A percentile compares a stretch with the other conserved stretches of the same genome.
Evolutionary conservation across 1,140 invertebrate species (phyloP).

Genomic region (Pseudomyrmex gracilis): DNA sequence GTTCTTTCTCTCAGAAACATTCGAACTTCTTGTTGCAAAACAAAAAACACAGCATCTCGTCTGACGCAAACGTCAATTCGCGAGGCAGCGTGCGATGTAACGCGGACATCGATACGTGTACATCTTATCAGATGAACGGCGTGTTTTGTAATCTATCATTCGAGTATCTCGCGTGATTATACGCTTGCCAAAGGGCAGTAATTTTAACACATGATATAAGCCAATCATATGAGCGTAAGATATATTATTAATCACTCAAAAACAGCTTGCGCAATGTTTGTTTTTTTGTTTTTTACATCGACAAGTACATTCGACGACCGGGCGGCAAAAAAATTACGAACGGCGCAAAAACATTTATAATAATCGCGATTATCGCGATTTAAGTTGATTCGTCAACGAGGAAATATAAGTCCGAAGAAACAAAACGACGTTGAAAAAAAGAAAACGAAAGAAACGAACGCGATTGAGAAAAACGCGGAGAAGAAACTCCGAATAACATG

Average conservation of each 20-base stretch:
- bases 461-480: not conserved
- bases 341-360: not conserved
- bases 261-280: not conserved
- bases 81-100: slow-evolving; percentile 26
- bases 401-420: not conserved
- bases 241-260: slow-evolving; percentile 53
- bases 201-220: slow-evolving; percentile 49
- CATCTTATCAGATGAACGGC: slow-evolving; percentile 36
- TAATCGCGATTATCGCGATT: slow-evolving; percentile 16
- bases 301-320: not conserved
- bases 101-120: slow-evolving; percentile 9
- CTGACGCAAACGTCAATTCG: slow-evolving; percentile 13
- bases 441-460: too few species aligned
- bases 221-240: not conserved
- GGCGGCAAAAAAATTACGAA: slow-evolving; percentile 7
- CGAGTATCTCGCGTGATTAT: slow-evolving; percentile 41
- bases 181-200: slow-evolving; percentile 39
- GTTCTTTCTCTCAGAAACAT: too few species aligned
- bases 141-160: slow-evolving; percentile 53
- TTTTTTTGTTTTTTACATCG: not conserved
- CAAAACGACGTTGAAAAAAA: not conserved
- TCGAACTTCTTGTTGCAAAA: not conserved
- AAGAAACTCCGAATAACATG: not conserved
- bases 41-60: not conserved
- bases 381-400: not conserved